These are phyloP conservation scores for Trigoniulus corallinus DNA, from an alignment of 1,140 invertebrate species.

Conservation along the genomic window DNA sequence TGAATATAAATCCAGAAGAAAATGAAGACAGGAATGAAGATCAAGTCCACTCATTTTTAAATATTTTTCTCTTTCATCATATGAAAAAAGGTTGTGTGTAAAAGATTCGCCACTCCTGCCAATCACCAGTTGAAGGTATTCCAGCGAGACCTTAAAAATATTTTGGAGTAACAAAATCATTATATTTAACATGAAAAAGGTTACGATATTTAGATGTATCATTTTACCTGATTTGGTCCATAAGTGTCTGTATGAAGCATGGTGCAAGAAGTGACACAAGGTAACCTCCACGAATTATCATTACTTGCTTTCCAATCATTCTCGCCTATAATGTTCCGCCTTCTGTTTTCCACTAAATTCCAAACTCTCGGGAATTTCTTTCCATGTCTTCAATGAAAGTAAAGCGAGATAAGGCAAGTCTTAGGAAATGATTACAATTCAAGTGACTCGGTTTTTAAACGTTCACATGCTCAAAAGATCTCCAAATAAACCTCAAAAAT, in stretches of 20 bases:
- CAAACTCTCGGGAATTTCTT: not conserved
- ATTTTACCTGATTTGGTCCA: slow-evolving; percentile 32
- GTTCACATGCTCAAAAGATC: too few species aligned
- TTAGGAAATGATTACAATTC: too few species aligned
- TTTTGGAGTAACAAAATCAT: not conserved
- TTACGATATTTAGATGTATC: not conserved
- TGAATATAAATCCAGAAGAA: slow-evolving; percentile 60
- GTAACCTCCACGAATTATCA: not conserved
- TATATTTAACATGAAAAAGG: too few species aligned
- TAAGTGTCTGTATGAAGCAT: slow-evolving; percentile 20
- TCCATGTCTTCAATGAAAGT: not conserved
- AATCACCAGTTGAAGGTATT: slow-evolving; percentile 29
- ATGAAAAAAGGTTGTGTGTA: not conserved
- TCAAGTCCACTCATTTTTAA: slow-evolving; percentile 40
- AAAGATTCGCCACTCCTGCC: slow-evolving; percentile 1
- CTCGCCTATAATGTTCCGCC: not conserved
- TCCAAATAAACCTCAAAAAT: too few species aligned
- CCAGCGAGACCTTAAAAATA: slow-evolving; percentile 19
- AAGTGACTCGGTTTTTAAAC: too few species aligned
- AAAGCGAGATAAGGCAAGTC: not conserved
- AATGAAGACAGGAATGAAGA: slow-evolving; percentile 68
- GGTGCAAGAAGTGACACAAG: not conserved
- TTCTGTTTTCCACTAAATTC: not conserved
- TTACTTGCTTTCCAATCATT: not conserved
- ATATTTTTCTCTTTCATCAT: slow-evolving; percentile 14